Percentiles rank a stretch among this genome's conserved stretches.
Conservation (phyloP, 2,888 invertebrate genomes). For the Leptinotarsa haldemani region DNA sequence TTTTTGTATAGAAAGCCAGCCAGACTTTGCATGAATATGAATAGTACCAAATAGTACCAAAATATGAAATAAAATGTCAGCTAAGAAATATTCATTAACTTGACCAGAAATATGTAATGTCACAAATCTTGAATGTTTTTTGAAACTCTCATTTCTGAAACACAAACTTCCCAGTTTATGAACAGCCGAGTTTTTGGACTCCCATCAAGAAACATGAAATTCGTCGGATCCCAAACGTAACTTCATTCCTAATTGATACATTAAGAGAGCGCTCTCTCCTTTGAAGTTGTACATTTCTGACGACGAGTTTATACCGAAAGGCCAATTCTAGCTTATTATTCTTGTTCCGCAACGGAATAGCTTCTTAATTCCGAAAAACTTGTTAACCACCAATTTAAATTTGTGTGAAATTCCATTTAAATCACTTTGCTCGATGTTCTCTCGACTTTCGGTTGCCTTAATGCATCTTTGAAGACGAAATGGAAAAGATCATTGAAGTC, state of each 20-base stretch:
- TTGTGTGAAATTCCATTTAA: conserved; percentile 63
- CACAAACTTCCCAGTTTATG: neutral
- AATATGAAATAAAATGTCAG: too few species aligned
- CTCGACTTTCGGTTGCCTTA: conserved; percentile 41
- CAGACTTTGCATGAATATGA: too few species aligned
- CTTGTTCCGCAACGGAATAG: conserved; percentile 62
- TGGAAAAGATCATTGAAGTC: conserved; percentile 52
- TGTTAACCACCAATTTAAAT: conserved; percentile 64
- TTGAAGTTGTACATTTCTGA: conserved; percentile 59
- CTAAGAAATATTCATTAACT: too few species aligned
- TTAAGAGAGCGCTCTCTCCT: conserved; percentile 42
- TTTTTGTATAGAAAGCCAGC: too few species aligned
- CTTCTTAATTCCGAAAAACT: conserved; percentile 64
- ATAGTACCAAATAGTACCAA: too few species aligned
- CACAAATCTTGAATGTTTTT: too few species aligned
- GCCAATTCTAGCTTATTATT: conserved; percentile 61
- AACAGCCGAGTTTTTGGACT: neutral
- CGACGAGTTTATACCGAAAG: conserved; percentile 50
- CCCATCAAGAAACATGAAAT: conserved; percentile 6
- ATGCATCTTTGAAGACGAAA: conserved; percentile 50
- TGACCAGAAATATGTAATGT: too few species aligned
- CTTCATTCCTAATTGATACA: conserved; percentile 63
- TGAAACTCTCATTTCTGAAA: neutral
- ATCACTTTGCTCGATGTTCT: conserved; percentile 52
- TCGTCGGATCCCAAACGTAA: conserved; percentile 52